Percentiles rank a stretch among this genome's conserved stretches.
Evolutionary conservation across 2,888 invertebrate genomes (phyloP).

Genomic region (Archips xylosteana): DNA sequence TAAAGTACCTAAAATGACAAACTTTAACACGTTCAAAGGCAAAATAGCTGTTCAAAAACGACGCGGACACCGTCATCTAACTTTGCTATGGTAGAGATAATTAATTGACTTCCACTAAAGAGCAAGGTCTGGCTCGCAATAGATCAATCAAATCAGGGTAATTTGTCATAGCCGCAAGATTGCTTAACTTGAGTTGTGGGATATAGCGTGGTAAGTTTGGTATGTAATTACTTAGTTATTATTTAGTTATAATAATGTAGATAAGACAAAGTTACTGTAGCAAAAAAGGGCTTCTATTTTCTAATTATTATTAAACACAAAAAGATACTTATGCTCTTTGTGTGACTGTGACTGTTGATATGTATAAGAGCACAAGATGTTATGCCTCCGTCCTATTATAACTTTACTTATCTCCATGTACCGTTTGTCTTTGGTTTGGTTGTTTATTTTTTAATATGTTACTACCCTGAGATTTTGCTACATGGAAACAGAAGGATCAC

Average conservation of each 20-base stretch:
- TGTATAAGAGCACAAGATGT: too few species aligned
- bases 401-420: too few species aligned
- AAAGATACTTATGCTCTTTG: background rate
- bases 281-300: background rate
- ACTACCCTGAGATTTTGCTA: too few species aligned
- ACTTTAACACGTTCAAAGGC: background rate
- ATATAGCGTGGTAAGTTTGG: slow-evolving; percentile 1
- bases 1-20: background rate
- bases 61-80: background rate
- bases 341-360: background rate
- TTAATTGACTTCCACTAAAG: slow-evolving; percentile 7
- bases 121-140: slow-evolving; percentile 8
- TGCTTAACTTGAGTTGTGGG: slow-evolving; percentile 11
- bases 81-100: slow-evolving; percentile 3
- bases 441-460: too few species aligned
- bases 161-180: slow-evolving; percentile 11
- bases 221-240: slow-evolving; percentile 5
- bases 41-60: background rate
- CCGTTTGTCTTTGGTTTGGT: too few species aligned
- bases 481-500: too few species aligned
- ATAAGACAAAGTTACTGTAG: background rate
- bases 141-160: slow-evolving; percentile 12
- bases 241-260: background rate
- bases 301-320: background rate
- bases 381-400: too few species aligned